Base-by-base conservation (phyloP, 64 coral and sea anemone species). In the Cladopsammia gracilis region DNA sequence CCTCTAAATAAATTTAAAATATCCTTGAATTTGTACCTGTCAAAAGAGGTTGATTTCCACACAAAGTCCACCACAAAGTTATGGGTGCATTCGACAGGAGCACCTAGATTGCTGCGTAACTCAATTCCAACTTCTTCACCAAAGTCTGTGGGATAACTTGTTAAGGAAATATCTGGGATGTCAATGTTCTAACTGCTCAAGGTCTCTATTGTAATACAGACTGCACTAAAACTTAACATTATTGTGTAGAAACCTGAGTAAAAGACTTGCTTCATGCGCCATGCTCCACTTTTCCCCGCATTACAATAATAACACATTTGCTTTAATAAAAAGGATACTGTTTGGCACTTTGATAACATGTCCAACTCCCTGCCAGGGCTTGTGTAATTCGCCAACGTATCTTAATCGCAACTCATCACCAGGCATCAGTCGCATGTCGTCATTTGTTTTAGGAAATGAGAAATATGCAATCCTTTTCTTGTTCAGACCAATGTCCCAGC, bases 31-130 rank as follows among this genome's bases (percentile, higher is more conserved):
- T 48, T 68, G 51, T 53, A 94, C 92, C 96, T 95, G 87, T 95
- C 96, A 95, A 95, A 96, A 54, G 97, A 98, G 10, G 97, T 98
- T 49, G 97, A 98, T 64, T 98, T 98, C 97, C 97, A 98, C 15
- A 98, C 97, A 96, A 98, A 98, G 73, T 98, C 97, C 50, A 98
- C 97, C 47, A 93, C 91, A 94, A 98, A 98, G 77, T 98, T 98
- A 70, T 98, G 97, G 45, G 97, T 98, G 47, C 97, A 98, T 24
- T 98, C 97, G 6, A 83, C 92, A 19, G 97, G 97, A 16, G 95
- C 97, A 80, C 97, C 97, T 16, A 96, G 87, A 86, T 98, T 98
- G 78, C 97, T 98, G 18, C 97, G 75, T 62, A 98, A 77, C 90
- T 98, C 97, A 70, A 98, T 91, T 19, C 97, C 94, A 77, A 98